Percentiles rank a stretch among this genome's conserved stretches.
Evolutionary conservation across 1,140 invertebrate genomes (phyloP).

Genomic region (Dreissena rostriformis): DNA sequence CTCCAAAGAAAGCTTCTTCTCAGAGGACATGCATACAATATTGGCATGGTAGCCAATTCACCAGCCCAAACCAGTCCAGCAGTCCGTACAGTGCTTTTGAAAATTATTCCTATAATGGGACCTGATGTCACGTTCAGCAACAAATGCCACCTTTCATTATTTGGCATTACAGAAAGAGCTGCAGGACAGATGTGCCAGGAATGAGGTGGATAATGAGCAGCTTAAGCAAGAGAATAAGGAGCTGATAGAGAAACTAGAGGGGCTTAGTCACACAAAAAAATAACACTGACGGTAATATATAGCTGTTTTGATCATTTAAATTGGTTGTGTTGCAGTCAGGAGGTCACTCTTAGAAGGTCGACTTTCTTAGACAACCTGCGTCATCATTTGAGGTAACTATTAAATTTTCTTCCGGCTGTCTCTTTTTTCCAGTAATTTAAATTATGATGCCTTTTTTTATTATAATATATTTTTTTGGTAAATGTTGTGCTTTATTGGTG

Average conservation of each 20-base stretch:
- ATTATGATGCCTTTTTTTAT: too few species aligned
- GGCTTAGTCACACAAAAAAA: not conserved
- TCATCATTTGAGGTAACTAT: not conserved
- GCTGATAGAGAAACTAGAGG: not conserved
- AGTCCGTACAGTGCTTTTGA: not conserved
- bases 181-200: not conserved
- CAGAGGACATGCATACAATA: conserved; percentile 37
- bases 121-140: not conserved
- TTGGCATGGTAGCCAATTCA: not conserved
- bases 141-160: not conserved
- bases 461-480: too few species aligned
- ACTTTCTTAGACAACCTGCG: not conserved
- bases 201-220: not conserved
- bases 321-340: too few species aligned
- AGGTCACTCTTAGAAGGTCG: not conserved
- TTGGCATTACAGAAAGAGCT: not conserved
- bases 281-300: not conserved
- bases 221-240: not conserved
- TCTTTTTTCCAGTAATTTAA: too few species aligned
- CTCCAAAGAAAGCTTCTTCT: conserved; percentile 43
- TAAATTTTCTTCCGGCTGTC: not conserved
- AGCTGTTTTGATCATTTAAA: not conserved
- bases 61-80: too few species aligned
- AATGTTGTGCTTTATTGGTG: too few species aligned
- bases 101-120: not conserved